Conservation (phyloP, 2,797 vertebrate species). For the Hipposideros larvatus region DNA sequence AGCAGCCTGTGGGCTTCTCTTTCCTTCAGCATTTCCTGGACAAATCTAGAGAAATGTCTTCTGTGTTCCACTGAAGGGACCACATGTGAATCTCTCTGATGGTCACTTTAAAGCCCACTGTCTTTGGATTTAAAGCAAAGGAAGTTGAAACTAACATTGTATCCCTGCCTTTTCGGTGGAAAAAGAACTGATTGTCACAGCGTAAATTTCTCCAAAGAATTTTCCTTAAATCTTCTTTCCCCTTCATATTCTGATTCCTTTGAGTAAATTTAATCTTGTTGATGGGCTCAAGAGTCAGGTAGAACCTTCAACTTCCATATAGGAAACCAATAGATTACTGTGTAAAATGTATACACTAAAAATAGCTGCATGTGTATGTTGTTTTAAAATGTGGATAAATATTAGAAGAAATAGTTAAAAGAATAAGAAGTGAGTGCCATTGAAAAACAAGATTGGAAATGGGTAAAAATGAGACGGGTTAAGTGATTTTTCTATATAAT, state of each 20-base stretch:
- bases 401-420: neutral
- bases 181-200: neutral
- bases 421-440: neutral
- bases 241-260: neutral
- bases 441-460: neutral
- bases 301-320: neutral
- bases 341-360: neutral
- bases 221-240: neutral
- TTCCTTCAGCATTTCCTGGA: constrained; percentile 20
- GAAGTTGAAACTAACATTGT: neutral
- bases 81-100: neutral
- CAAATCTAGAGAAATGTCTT: neutral
- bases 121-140: constrained; percentile 4
- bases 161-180: neutral
- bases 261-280: neutral
- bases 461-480: neutral
- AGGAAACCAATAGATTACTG: neutral
- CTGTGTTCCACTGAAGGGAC: neutral
- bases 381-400: neutral
- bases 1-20: neutral
- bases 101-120: neutral
- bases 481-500: neutral
- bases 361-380: neutral
- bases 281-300: neutral
- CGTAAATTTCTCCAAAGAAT: neutral